Conservation (phyloP, 1,140 invertebrate species). For the Metaphire vulgaris region DNA sequence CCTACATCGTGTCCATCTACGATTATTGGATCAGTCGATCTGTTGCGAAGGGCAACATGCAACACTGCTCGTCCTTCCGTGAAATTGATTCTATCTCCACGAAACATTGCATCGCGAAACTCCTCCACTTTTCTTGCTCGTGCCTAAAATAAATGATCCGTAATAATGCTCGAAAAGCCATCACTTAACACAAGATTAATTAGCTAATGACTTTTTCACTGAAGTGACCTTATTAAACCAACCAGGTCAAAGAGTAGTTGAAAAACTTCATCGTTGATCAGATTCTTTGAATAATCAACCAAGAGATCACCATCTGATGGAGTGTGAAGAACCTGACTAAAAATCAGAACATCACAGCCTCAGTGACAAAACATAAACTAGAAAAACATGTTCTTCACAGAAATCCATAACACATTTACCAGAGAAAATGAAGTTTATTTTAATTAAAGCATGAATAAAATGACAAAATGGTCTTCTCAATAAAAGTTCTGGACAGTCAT, state of each 20-base stretch:
- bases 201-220: not conserved
- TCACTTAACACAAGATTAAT: not conserved
- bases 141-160: conserved; percentile 57
- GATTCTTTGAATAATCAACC: conserved; percentile 93
- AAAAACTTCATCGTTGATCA: conserved; percentile 72
- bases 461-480: not conserved
- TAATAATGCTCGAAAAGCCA: not conserved
- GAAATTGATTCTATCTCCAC: conserved; percentile 91
- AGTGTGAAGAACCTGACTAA: conserved; percentile 63
- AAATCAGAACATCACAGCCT: conserved; percentile 34
- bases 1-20: conserved; percentile 79
- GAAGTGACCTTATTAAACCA: conserved; percentile 35
- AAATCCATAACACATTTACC: conserved; percentile 20
- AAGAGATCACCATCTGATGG: conserved; percentile 73
- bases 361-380: conserved; percentile 31
- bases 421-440: not conserved
- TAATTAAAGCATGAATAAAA: not conserved
- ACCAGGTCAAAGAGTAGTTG: conserved; percentile 71
- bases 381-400: conserved; percentile 11
- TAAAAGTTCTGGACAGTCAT: not conserved
- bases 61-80: conserved; percentile 93
- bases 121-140: conserved; percentile 72
- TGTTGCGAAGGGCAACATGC: conserved; percentile 87
- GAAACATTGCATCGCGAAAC: conserved; percentile 87
- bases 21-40: conserved; percentile 68